A percentile compares a stretch with the other conserved stretches of the same genome.
These are phyloP conservation scores for Neelides folsomi DNA, from an alignment of 2,888 invertebrate species.

Conservation along the genomic window DNA sequence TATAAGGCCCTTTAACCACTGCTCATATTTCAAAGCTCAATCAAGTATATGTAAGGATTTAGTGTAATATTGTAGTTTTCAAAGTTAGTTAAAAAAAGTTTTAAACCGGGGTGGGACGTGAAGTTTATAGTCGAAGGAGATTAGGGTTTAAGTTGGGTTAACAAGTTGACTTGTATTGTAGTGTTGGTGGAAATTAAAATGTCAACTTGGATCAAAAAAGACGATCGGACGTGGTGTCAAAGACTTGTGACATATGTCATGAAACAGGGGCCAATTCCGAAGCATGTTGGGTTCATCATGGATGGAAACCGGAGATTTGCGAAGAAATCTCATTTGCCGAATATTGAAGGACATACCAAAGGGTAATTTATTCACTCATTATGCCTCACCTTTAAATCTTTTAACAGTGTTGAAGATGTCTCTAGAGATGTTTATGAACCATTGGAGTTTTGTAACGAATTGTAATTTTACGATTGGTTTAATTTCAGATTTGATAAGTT, in stretches of 20 bases:
- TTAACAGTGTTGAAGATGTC: no score
- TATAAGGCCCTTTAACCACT: background rate
- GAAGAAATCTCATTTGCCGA: slow-evolving; percentile 36
- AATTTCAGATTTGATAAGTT: slow-evolving; percentile 58
- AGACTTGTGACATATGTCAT: slow-evolving; percentile 57
- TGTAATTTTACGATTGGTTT: slow-evolving; percentile 9
- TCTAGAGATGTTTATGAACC: no score
- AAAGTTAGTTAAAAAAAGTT: background rate
- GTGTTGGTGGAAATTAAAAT: slow-evolving; percentile 36
- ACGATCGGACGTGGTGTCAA: slow-evolving; percentile 61
- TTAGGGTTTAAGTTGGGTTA: background rate
- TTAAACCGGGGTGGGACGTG: background rate
- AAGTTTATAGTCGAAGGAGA: background rate
- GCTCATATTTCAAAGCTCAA: background rate
- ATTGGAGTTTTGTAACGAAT: background rate
- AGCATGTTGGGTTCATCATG: slow-evolving; percentile 84
- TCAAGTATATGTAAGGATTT: no score
- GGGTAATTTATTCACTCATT: slow-evolving; percentile 28
- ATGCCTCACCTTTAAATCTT: background rate
- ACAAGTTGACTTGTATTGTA: background rate
- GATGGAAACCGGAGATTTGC: slow-evolving; percentile 40
- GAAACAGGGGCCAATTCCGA: slow-evolving; percentile 68
- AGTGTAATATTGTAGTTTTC: background rate
- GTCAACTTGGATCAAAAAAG: slow-evolving; percentile 64
- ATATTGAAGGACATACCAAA: slow-evolving; percentile 42